These are phyloP conservation scores for Palythoa grandiflora DNA, from an alignment of 92 coral and sea anemone genomes.

Conservation along the genomic window DNA sequence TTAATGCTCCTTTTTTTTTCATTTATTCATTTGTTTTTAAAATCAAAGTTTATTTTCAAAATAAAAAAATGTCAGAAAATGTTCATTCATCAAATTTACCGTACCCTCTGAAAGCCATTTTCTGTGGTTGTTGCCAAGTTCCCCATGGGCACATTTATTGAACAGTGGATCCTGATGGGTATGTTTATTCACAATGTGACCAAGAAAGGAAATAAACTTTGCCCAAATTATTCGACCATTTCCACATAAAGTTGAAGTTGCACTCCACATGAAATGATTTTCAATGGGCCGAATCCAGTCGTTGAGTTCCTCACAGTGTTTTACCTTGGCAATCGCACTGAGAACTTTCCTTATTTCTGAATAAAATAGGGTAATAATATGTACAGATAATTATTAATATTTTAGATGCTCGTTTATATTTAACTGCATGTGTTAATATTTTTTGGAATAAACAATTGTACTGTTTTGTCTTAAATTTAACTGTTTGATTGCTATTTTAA, in stretches of 20 bases:
- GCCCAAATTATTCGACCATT: conserved; percentile 29
- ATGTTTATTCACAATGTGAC: conserved; percentile 31
- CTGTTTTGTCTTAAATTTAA: neutral
- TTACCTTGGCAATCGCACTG: conserved; percentile 38
- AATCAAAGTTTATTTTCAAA: too few species aligned
- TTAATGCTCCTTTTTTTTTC: too few species aligned
- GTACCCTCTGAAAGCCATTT: neutral
- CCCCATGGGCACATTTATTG: conserved; percentile 20
- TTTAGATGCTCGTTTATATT: conserved; percentile 6
- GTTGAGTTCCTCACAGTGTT: conserved; percentile 40
- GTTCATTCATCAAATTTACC: neutral
- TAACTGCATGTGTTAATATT: neutral
- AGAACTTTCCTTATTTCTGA: conserved; percentile 48
- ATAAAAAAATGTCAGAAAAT: too few species aligned
- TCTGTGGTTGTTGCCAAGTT: conserved; percentile 1
- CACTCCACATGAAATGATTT: conserved; percentile 52
- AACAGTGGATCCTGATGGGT: conserved; percentile 17
- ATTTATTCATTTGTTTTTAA: too few species aligned
- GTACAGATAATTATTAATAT: conserved; percentile 3
- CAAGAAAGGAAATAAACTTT: conserved; percentile 29
- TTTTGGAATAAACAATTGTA: neutral
- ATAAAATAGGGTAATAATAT: conserved; percentile 23
- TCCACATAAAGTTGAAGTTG: conserved; percentile 33
- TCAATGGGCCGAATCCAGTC: conserved; percentile 30
- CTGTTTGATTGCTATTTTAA: too few species aligned